Evolutionary conservation across 2,888 invertebrate species (phyloP), one percentile per base, ranked within the genome.

Genomic region (Buathra laborator): DNA sequence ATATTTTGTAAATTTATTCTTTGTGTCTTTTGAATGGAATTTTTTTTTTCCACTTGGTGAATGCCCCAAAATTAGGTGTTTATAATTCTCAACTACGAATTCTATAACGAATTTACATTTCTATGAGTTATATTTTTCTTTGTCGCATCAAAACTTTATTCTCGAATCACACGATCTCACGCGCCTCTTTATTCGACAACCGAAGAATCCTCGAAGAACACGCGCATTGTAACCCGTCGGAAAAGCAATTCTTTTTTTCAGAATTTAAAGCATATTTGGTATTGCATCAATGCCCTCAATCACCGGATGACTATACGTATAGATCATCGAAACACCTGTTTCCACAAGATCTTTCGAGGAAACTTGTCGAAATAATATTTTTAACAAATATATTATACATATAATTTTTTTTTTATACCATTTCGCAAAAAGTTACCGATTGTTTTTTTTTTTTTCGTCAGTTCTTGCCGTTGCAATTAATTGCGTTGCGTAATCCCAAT

Each of bases 321-420:
- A 16, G 32, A 16, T 10, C 46, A 62, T 74, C 44, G 43, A n/a
- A 46, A 62, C 74, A 74, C 62, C 74, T 74, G 74, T 74, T 74
- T 62, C 62, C 62, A 46, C 74, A 74, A 59, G 24, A 53, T 9
- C 19, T 19, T 9, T 19, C 53, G 53, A 53, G 53, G 16, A 37
- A 53, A 53, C 53, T 53, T 9, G 37, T 9, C 3, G n/a, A 16
- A 16, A 53, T 14, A 16, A 0, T 53, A 53, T 6, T 53, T 53
- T 3, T 5, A 10, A 19, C 24, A 29, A 7, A 12, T 12, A 6
- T 29, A 19, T 59, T 59, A 14, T 37, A 37, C 37, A 37, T 37
- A 37, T 7, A 37, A 37, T 37, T 5, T 37, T 5, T 5, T 37
- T 9, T 4, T 37, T 37, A 0, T 7, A 37, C 37, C 5, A 37